A percentile compares a stretch with the other conserved stretches of the same genome.
These are phyloP conservation scores for Triplophysa rosa DNA, from an alignment of 2,113 vertebrate species.

Conservation along the genomic window DNA sequence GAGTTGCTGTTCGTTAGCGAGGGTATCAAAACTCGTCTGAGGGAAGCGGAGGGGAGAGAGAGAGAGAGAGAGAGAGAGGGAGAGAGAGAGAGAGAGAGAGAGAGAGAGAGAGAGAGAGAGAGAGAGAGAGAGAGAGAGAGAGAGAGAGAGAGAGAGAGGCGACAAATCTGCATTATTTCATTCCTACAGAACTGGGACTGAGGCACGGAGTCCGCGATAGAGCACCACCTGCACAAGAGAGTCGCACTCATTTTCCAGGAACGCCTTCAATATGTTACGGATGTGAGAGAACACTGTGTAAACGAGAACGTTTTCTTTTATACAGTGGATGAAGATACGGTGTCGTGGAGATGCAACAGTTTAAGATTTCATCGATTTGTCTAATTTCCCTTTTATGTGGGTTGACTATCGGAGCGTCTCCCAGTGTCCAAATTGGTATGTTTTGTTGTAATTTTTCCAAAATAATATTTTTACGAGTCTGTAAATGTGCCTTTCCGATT, in stretches of 20 bases:
- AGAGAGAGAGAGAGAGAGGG: conserved; percentile 18
- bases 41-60: conserved; percentile 52
- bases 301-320: conserved; percentile 1
- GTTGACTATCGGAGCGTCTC: conserved; percentile 85
- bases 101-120: conserved; percentile 8
- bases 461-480: background rate
- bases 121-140: conserved; percentile 21
- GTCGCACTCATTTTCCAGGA: conserved; percentile 36
- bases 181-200: conserved; percentile 66
- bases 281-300: conserved; percentile 72
- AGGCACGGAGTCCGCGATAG: conserved; percentile 47
- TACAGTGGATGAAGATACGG: conserved; percentile 54
- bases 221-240: conserved; percentile 63
- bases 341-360: conserved; percentile 91
- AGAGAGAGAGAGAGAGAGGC: conserved; percentile 60
- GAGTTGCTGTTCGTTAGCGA: conserved; percentile 71
- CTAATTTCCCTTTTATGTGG: conserved; percentile 88
- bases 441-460: conserved; percentile 38
- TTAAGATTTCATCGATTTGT: conserved; percentile 86
- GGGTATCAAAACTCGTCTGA: conserved; percentile 71
- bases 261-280: conserved; percentile 75
- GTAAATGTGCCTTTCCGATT: background rate
- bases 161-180: conserved; percentile 65
- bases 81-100: conserved; percentile 56
- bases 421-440: conserved; percentile 97